phyloP scores from a whole-genome alignment of 2,797 vertebrate species.

The Protosalanx chinensis region DNA sequence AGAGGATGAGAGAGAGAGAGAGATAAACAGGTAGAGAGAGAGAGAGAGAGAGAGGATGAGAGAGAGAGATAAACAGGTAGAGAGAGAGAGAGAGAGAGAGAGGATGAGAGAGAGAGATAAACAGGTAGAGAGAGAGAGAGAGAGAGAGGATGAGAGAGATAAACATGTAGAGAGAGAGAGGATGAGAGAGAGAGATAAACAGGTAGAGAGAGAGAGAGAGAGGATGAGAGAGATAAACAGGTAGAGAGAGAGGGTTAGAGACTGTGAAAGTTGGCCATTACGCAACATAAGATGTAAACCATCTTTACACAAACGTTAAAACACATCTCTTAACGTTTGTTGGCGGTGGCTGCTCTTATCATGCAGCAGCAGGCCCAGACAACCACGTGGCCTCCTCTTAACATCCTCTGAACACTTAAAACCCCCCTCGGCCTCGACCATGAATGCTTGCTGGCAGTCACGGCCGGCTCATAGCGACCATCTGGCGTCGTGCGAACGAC shows the following conservation, averaged over 20 bases:
- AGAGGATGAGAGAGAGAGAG: slow-evolving; percentile 3
- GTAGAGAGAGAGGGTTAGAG: neutral
- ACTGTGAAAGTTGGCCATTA: neutral
- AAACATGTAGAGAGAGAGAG: slow-evolving; percentile 20
- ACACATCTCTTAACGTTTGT: neutral
- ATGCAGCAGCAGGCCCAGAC: neutral
- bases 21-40: slow-evolving; percentile 9
- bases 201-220: slow-evolving; percentile 6
- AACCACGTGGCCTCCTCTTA: slow-evolving; percentile 6
- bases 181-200: slow-evolving; percentile 9
- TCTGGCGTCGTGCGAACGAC: too few relatives aligned
- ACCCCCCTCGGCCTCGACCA: slow-evolving; percentile 9
- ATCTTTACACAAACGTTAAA: neutral
- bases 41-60: slow-evolving; percentile 1
- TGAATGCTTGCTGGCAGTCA: neutral
- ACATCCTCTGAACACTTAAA: neutral
- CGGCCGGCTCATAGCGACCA: too few relatives aligned
- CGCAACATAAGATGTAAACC: neutral
- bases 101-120: slow-evolving; percentile 11
- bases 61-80: too few relatives aligned
- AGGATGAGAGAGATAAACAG: neutral
- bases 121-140: slow-evolving; percentile 15
- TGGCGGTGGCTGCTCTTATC: neutral
- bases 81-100: slow-evolving; percentile 5
- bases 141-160: slow-evolving; percentile 11